Conservation (phyloP, 2,797 vertebrate species). For the Synanceia verrucosa region DNA sequence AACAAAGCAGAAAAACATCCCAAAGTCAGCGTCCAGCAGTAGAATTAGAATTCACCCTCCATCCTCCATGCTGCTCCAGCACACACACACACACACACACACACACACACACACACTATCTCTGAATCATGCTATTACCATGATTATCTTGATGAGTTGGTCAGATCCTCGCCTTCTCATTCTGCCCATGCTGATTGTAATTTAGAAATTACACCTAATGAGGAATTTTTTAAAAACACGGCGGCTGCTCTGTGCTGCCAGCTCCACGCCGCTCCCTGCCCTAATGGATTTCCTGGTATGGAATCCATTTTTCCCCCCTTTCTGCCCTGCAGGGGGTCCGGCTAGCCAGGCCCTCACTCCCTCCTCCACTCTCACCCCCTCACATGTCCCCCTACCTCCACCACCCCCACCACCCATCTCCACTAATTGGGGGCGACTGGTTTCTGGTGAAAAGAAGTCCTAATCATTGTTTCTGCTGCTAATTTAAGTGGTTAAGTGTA, state of each 20-base stretch:
- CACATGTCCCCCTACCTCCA: conserved; percentile 7
- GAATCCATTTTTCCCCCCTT: conserved; percentile 81
- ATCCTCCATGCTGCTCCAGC: conserved; percentile 51
- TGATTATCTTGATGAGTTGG: conserved; percentile 79
- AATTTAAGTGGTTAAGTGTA: conserved; percentile 76
- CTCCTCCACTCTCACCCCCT: conserved; percentile 4
- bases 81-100: conserved; percentile 55
- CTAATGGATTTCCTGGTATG: conserved; percentile 87
- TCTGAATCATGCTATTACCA: conserved; percentile 74
- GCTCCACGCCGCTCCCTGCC: conserved; percentile 70
- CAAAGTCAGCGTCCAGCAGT: conserved; percentile 53
- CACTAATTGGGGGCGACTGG: conserved; percentile 77
- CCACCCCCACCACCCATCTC: conserved; percentile 15
- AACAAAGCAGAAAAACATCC: conserved; percentile 33
- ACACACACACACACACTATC: conserved; percentile 41
- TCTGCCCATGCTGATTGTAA: conserved; percentile 84
- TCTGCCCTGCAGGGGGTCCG: conserved; percentile 79
- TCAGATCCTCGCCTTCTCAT: conserved; percentile 78
- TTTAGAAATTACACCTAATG: conserved; percentile 86
- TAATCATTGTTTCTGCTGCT: conserved; percentile 80
- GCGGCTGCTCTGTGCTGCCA: conserved; percentile 67
- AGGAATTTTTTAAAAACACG: conserved; percentile 81
- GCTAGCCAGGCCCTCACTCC: conserved; percentile 59
- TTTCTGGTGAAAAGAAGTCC: conserved; percentile 76
- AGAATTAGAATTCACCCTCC: conserved; percentile 55